Evolutionary conservation across 2,888 invertebrate species (phyloP), one percentile per base, ranked within the genome.

Genomic region (Chrysomela aeneicollis): DNA sequence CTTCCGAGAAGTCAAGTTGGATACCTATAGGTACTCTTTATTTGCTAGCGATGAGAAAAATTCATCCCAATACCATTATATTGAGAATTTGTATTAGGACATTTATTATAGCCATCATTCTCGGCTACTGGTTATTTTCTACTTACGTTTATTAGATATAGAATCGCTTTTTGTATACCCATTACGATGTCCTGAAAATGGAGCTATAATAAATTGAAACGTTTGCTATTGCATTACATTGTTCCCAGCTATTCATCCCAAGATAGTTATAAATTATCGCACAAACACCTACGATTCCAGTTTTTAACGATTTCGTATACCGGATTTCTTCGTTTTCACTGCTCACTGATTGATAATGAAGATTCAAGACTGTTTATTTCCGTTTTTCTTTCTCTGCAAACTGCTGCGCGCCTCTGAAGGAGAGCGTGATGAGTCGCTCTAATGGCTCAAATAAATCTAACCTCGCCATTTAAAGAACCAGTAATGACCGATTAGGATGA

Each of bases 391-490:
- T 6, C 4, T 12, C 15, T 42, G 42, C 1, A 15, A 42, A 42
- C 30, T 9, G 26, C 26, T 47, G 49, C 52, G 58, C 62, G 57
- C 58, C 58, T 30, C 52, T 53, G 63, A 49, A 35, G 12, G 22
- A 51, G 69, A 63, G 66, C 70, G 62, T 67, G 72, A 72, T 63
- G 63, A 59, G 63, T 62, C 64, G 59, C 30, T 64, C 65, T 72
- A 69, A 68, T 71, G 51, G 68, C 46, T 59, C 55, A 59, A 66
- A 69, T 72, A 67, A 71, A 68, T 72, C 66, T 58, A 46, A 57
- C 62, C 62, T 63, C 57, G 62, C 72, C 72, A 60, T 71, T 71
- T 72, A 63, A 55, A 72, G 72, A 69, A 66, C 67, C 60, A 55
- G 61, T 62, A 62, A 66, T 63, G 64, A 64, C 67, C 64, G 68